These are phyloP conservation scores for Marcusenius ussheri DNA, from an alignment of 2,113 vertebrate species.

Conservation along the genomic window DNA sequence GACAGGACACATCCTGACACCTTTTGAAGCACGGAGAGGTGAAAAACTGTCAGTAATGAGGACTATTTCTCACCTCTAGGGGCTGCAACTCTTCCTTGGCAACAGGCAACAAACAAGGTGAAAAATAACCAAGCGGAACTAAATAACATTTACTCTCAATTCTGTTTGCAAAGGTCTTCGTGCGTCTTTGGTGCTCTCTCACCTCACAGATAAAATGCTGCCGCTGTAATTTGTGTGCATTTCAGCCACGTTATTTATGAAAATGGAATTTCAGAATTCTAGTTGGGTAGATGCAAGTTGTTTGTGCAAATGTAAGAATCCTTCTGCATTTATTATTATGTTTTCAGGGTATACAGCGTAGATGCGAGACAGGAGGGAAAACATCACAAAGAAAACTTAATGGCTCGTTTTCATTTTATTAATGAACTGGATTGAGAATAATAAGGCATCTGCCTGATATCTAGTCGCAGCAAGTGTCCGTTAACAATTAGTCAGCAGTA, in stretches of 20 bases:
- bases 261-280: neutral
- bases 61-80: constrained; percentile 20
- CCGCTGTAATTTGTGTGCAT: neutral
- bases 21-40: constrained; percentile 12
- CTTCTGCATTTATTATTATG: neutral
- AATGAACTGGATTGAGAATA: neutral
- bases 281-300: neutral
- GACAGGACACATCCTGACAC: constrained; percentile 8
- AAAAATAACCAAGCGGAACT: constrained; percentile 10
- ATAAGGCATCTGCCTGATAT: neutral
- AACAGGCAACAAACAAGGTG: constrained; percentile 4
- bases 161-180: neutral
- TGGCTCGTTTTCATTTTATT: neutral
- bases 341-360: neutral
- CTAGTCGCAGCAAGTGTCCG: neutral
- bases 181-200: neutral
- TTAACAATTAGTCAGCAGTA: neutral
- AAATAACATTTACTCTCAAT: neutral
- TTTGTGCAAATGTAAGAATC: neutral
- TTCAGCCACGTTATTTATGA: neutral
- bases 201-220: neutral
- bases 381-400: neutral
- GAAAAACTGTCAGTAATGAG: constrained; percentile 21
- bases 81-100: constrained; percentile 4
- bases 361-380: neutral